Conservation (phyloP, 2,113 vertebrate genomes). For the Stegastes partitus region DNA sequence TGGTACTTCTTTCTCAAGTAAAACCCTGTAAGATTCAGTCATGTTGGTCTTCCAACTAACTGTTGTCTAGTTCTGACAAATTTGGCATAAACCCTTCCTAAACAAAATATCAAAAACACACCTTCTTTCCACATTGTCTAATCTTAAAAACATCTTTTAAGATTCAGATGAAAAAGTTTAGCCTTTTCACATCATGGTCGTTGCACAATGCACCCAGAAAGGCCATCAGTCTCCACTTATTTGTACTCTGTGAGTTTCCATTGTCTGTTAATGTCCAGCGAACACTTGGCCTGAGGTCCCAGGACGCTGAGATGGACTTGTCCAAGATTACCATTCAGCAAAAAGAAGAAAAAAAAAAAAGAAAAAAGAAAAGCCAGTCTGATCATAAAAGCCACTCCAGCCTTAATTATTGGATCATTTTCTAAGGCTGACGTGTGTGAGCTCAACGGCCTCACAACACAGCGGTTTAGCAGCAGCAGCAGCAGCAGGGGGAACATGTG, state of each 20-base stretch:
- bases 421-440: conserved; percentile 47
- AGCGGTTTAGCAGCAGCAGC: conserved; percentile 65
- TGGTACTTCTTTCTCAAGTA: conserved; percentile 37
- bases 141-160: conserved; percentile 6
- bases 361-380: conserved; percentile 40
- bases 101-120: conserved; percentile 18
- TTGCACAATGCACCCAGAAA: conserved; percentile 56
- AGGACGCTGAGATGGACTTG: conserved; percentile 13
- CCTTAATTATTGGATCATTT: conserved; percentile 42
- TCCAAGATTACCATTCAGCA: conserved; percentile 32
- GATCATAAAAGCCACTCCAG: conserved; percentile 33
- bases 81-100: conserved; percentile 54
- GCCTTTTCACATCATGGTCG: conserved; percentile 33
- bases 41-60: conserved; percentile 39
- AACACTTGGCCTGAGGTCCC: conserved; percentile 52
- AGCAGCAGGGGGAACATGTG: conserved; percentile 69
- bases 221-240: conserved; percentile 54
- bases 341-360: conserved; percentile 49
- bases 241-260: conserved; percentile 42
- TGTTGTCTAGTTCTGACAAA: conserved; percentile 47
- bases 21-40: conserved; percentile 47
- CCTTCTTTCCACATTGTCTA: conserved; percentile 21
- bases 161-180: conserved; percentile 32
- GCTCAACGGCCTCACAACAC: conserved; percentile 24
- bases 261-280: conserved; percentile 42